Evolutionary conservation across 2,797 vertebrate genomes (phyloP), one percentile per base, ranked within the genome.

Genomic region (Sylvia borin): DNA sequence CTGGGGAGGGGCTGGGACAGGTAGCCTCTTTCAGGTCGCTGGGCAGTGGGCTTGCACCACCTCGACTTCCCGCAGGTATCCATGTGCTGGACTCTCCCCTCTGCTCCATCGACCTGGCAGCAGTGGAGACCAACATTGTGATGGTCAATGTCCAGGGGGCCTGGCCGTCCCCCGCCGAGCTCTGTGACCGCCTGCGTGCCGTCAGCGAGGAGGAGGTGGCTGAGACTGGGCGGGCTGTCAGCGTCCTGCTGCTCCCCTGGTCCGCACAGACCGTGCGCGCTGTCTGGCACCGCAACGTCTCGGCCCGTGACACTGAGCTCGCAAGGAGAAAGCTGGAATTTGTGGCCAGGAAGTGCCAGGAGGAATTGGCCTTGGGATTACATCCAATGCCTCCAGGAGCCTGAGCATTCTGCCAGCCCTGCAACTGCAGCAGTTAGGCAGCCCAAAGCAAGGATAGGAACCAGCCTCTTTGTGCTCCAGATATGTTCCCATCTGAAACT

Each of bases 91-190:
- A 97, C 15, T 98, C 97, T 0, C 57, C 94, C 70, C 2, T 96
- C 98, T 99, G 98, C 45, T 89, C 96, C 0, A 68, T 98, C 21
- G 96, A 96, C 88, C 93, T 98, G 47, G 60, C 91, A 0, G 38
- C 92, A 0, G 97, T 99, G 96, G 98, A 99, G 95, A 99, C 98
- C 11, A 99, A 99, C 97, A 98, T 99, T 4, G 87, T 98, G 95
- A 96, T 98, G 79, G 97, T 99, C 82, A 9, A 19, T 16, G 7
- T 97, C 8, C 68, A 21, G 17, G 97, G 94, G n/a, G 50, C 80
- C 7, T 78, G 93, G 32, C 85, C 96, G 26, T 96, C 92, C 27
- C 97, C 98, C 0, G 4, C 38, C 0, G 97, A 98, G 74, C 98
- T 99, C 93, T 99, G 98, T 3, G n/a, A 84, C 21, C 94, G 61